Evolutionary conservation across 2,797 vertebrate genomes (phyloP), one percentile per base, ranked within the genome.

Genomic region (Malacoraja senta): DNA sequence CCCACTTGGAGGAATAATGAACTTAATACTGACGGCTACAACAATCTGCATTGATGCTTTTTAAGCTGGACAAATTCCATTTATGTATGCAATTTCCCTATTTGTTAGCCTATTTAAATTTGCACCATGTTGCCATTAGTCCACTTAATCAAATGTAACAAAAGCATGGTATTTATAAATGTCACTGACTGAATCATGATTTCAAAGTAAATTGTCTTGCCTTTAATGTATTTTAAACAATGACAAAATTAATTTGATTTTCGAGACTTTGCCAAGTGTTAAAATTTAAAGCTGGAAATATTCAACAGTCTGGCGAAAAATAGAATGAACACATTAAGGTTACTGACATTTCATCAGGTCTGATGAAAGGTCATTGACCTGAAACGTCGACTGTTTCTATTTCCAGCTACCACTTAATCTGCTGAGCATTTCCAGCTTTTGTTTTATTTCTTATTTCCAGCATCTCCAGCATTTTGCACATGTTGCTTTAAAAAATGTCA

Each of bases 91-190:
- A 86, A 53, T n/a, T 86, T 4, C 29, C 10, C 32, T 3, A 68
- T 88, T 63, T 88, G 19, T 68, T 3, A 21, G 90, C 71, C 53
- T 58, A 44, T 88, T 68, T 35, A 88, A 88, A 68, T 88, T 88
- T 88, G 61, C 19, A 68, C 38, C 38, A 91, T 76, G 26, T 74
- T 92, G 21, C 15, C 24, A 72, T 72, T 92, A 53, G 72, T 72
- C 44, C 3, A 38, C 74, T 92, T 38, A 72, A 92, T 38, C 29
- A 71, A 71, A 12, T 91, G 26, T 76, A 24, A 58, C 71, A 58
- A 53, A 44, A 74, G 38, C 71, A 91, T 72, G 68, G 2, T 35
- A 68, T 71, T 91, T 91, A 21, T 91, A 72, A 91, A 91, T 91
- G 72, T 91, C 26, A 58, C 26, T 0, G 10, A 68, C 9, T 76